phyloP scores from a whole-genome alignment of 2,888 invertebrate species.

The Chymomyza amoena region DNA sequence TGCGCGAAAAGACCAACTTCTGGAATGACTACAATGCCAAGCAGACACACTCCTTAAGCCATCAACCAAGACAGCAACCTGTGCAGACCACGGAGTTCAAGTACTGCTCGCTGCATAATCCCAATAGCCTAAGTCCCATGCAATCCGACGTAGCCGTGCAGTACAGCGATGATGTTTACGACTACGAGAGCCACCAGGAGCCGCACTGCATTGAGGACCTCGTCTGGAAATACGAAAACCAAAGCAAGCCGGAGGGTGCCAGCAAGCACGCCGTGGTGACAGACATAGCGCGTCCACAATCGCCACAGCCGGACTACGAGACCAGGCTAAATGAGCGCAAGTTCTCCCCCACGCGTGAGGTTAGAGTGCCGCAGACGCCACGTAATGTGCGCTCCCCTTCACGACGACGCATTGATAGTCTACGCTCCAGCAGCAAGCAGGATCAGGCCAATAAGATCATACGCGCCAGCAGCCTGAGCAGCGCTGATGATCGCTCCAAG shows the following conservation, averaged over 20 bases:
- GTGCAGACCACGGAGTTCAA: constrained; percentile 83
- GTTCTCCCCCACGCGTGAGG: constrained; percentile 76
- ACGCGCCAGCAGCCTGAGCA: constrained; percentile 84
- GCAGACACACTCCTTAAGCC: constrained; percentile 78
- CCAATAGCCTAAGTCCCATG: constrained; percentile 77
- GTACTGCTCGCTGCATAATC: constrained; percentile 81
- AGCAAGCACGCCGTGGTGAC: constrained; percentile 19
- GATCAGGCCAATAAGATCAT: constrained; percentile 76
- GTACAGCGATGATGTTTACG: constrained; percentile 46
- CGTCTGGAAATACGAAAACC: constrained; percentile 75
- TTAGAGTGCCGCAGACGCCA: constrained; percentile 78
- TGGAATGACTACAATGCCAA: constrained; percentile 80
- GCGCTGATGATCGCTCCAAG: constrained; percentile 80
- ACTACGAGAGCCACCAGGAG: constrained; percentile 62
- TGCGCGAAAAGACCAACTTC: constrained; percentile 85
- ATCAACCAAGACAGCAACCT: constrained; percentile 80
- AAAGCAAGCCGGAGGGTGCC: constrained; percentile 26
- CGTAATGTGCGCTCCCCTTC: constrained; percentile 83
- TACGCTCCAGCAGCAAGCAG: constrained; percentile 64
- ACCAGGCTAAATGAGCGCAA: constrained; percentile 30
- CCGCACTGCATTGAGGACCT: constrained; percentile 78
- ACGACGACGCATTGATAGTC: constrained; percentile 82
- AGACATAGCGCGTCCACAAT: constrained; percentile 56
- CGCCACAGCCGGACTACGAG: constrained; percentile 41
- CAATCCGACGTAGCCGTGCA: constrained; percentile 8